Evolutionary conservation across 2,888 invertebrate genomes (phyloP).

Genomic region (Agrochola circellaris): DNA sequence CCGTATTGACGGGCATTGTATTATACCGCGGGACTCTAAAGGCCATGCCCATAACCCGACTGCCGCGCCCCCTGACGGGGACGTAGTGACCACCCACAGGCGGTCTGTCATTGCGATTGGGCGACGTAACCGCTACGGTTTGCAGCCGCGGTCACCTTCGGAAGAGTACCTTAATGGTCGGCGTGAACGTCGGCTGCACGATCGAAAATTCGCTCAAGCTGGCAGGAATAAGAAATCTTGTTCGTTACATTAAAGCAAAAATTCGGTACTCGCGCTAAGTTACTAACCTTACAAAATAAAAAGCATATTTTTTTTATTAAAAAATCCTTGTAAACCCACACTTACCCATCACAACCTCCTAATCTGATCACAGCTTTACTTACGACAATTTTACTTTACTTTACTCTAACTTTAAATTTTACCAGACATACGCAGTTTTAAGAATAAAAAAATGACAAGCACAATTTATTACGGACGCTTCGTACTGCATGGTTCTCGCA

Average conservation of each 20-base stretch:
- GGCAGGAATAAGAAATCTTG: constrained; percentile 75
- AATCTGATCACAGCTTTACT: constrained; percentile 88
- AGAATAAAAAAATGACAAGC: neutral
- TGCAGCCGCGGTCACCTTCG: neutral
- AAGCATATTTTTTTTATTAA: constrained; percentile 75
- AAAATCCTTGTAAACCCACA: constrained; percentile 80
- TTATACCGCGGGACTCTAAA: neutral
- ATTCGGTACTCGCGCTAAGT: constrained; percentile 78
- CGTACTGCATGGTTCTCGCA: no score
- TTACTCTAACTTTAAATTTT: constrained; percentile 70
- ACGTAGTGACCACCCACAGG: neutral
- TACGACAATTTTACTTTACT: constrained; percentile 77
- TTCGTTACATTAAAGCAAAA: constrained; percentile 79
- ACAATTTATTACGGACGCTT: no score
- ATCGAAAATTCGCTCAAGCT: constrained; percentile 63
- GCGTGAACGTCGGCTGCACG: constrained; percentile 31
- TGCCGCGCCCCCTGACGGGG: neutral
- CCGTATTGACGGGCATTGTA: neutral
- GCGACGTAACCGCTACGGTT: neutral
- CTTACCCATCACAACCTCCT: constrained; percentile 88
- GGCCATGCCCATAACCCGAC: no score
- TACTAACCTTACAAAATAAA: constrained; percentile 77
- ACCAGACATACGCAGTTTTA: constrained; percentile 61
- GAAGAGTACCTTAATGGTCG: neutral
- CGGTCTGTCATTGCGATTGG: neutral